These are phyloP conservation scores for Tholera decimalis DNA, from an alignment of 2,888 invertebrate genomes.

Conservation along the genomic window DNA sequence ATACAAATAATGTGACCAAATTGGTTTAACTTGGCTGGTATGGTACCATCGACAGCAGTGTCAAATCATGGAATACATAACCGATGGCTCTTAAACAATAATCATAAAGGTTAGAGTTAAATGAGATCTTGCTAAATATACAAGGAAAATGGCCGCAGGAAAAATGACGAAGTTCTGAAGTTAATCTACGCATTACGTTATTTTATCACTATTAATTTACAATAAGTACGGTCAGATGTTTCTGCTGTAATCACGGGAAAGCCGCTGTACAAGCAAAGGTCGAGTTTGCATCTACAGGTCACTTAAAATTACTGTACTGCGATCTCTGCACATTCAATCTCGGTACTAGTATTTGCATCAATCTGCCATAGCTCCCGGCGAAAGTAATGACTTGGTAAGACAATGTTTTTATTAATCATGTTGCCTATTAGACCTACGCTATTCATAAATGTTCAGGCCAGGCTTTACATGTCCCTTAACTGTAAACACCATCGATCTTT, in stretches of 20 bases:
- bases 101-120: slow-evolving; percentile 39
- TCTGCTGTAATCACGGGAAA: slow-evolving; percentile 47
- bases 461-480: slow-evolving; percentile 47
- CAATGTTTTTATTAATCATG: slow-evolving; percentile 55
- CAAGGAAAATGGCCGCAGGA: slow-evolving; percentile 45
- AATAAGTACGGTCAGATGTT: slow-evolving; percentile 24
- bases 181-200: slow-evolving; percentile 35
- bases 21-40: slow-evolving; percentile 6
- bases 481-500: slow-evolving; percentile 55
- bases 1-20: slow-evolving; percentile 61
- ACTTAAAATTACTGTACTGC: slow-evolving; percentile 45
- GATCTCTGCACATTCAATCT: slow-evolving; percentile 25
- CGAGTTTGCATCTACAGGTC: slow-evolving; percentile 43
- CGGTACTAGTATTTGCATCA: slow-evolving; percentile 48
- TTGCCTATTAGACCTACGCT: slow-evolving; percentile 27
- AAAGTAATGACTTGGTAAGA: slow-evolving; percentile 43
- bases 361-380: slow-evolving; percentile 46
- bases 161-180: slow-evolving; percentile 30
- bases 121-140: slow-evolving; percentile 23
- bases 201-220: slow-evolving; percentile 37
- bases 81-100: slow-evolving; percentile 23
- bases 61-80: neutral
- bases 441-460: slow-evolving; percentile 29
- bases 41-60: slow-evolving; percentile 8
- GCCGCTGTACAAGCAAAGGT: slow-evolving; percentile 44